These are phyloP conservation scores for Calyptommatus sinebrachiatus DNA, from an alignment of 2,113 vertebrate species.

Conservation along the genomic window DNA sequence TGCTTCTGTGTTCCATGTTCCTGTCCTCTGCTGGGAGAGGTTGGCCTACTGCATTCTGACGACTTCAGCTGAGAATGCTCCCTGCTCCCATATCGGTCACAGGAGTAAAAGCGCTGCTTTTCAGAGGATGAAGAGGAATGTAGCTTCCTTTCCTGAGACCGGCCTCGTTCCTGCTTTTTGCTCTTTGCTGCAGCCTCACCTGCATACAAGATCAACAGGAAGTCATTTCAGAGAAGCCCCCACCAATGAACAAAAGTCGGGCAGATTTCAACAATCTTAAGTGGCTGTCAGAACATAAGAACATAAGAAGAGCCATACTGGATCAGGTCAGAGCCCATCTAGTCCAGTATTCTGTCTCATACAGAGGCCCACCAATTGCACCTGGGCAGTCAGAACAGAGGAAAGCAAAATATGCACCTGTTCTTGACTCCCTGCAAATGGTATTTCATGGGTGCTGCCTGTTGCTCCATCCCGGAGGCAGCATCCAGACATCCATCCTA, in stretches of 20 bases:
- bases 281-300: no score
- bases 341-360: no score
- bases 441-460: no score
- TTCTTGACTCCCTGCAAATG: no score
- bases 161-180: conserved; percentile 80
- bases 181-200: conserved; percentile 69
- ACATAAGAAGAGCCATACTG: no score
- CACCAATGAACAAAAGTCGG: not conserved
- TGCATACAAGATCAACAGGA: conserved; percentile 34
- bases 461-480: no score
- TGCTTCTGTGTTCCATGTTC: conserved; percentile 82
- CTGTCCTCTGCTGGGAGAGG: conserved; percentile 79
- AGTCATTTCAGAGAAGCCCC: not conserved
- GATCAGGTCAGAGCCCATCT: no score
- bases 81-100: conserved; percentile 89
- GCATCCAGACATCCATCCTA: no score
- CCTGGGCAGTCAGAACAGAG: no score
- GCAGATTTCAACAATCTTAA: not conserved
- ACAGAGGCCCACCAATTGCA: no score
- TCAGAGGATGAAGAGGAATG: conserved; percentile 86
- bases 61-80: conserved; percentile 84
- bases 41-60: conserved; percentile 81
- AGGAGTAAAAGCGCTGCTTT: conserved; percentile 96
- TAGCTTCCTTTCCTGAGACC: conserved; percentile 92
- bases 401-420: no score